A percentile compares a stretch with the other conserved stretches of the same genome.
Conservation (phyloP, 1,140 invertebrate genomes). For the Euwallacea fornicatus region DNA sequence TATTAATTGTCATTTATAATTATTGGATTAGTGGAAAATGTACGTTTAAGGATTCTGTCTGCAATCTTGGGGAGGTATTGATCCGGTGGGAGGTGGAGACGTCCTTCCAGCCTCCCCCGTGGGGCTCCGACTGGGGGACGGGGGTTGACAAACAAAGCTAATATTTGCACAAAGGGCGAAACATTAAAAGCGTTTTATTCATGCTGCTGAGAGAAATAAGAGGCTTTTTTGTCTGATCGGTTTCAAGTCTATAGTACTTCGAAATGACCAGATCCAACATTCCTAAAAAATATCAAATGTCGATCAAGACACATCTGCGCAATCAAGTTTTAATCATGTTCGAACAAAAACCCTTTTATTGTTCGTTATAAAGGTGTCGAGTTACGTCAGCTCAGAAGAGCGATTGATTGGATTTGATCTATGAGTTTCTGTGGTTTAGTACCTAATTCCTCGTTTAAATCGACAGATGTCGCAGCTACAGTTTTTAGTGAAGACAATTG, state of each 20-base stretch:
- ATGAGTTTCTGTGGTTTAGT: too few relatives aligned
- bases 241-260: too few relatives aligned
- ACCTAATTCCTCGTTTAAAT: too few relatives aligned
- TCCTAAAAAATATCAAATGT: neutral
- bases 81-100: neutral
- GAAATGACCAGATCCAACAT: neutral
- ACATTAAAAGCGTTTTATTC: conserved; percentile 45
- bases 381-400: too few relatives aligned
- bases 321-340: neutral
- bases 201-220: too few relatives aligned
- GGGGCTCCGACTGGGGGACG: neutral
- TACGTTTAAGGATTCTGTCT: neutral
- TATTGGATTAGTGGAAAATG: neutral
- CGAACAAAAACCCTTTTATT: neutral
- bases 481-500: too few relatives aligned
- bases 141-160: conserved; percentile 38
- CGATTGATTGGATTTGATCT: too few relatives aligned
- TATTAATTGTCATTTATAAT: neutral
- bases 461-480: too few relatives aligned
- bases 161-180: conserved; percentile 46
- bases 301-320: conserved; percentile 1
- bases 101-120: too few relatives aligned
- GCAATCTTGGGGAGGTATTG: neutral
- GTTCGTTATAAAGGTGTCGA: too few relatives aligned
- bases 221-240: too few relatives aligned